phyloP scores from a whole-genome alignment of 1,140 invertebrate genomes.

The Drosophila mauritiana region DNA sequence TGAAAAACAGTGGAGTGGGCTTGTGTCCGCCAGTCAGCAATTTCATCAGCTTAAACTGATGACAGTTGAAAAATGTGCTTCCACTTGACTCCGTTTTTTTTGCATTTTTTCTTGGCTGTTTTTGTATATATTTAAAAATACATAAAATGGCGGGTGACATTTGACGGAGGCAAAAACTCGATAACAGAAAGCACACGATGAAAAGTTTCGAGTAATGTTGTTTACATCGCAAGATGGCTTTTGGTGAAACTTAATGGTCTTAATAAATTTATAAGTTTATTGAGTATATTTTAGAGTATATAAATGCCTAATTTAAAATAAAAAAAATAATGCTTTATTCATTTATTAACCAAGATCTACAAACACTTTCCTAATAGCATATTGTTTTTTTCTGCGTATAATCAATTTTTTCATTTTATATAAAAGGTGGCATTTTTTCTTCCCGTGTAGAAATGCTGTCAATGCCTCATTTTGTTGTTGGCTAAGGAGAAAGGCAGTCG shows the following conservation, averaged over 20 bases:
- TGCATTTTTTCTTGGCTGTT: conserved; percentile 7
- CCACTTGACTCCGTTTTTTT: conserved; percentile 30
- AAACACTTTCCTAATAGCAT: too few species aligned
- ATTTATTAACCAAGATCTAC: too few species aligned
- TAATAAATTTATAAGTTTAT: too few species aligned
- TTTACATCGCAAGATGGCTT: too few species aligned
- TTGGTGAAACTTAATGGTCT: too few species aligned
- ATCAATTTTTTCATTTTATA: not conserved
- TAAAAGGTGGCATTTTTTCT: not conserved
- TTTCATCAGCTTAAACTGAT: conserved; percentile 71
- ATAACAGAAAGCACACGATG: not conserved
- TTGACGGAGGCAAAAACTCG: conserved; percentile 32
- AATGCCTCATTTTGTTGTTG: conserved; percentile 5
- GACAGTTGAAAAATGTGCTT: conserved; percentile 71
- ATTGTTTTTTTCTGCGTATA: too few species aligned
- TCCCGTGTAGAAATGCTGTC: not conserved
- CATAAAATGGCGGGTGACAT: conserved; percentile 70
- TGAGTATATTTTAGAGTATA: too few species aligned
- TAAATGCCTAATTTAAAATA: too few species aligned
- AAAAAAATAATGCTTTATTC: too few species aligned
- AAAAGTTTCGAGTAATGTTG: not conserved
- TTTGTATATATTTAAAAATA: conserved; percentile 51
- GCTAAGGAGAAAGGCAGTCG: not conserved
- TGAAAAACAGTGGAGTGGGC: conserved; percentile 1
- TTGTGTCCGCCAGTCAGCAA: conserved; percentile 27